phyloP scores from a whole-genome alignment of 2,888 invertebrate species.

The Epistrophella euchroma region DNA sequence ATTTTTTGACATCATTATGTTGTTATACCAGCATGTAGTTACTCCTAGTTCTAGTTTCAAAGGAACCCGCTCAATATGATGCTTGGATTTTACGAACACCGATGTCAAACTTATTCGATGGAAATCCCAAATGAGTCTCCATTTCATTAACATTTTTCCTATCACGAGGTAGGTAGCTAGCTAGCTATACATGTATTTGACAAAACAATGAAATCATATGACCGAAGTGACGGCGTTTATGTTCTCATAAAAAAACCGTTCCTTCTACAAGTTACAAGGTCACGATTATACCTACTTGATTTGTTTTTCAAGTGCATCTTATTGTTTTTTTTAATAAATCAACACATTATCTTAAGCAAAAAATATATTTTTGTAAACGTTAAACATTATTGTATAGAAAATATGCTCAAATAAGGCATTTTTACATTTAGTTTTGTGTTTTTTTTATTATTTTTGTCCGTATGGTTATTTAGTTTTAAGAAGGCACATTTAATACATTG shows the following conservation, averaged over 20 bases:
- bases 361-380: conserved; percentile 67
- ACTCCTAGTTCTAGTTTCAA: too few relatives aligned
- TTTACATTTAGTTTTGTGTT: conserved; percentile 36
- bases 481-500: conserved; percentile 66
- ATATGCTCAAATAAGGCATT: conserved; percentile 44
- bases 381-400: conserved; percentile 64
- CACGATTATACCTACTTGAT: neutral
- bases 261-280: conserved; percentile 1
- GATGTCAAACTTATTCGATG: neutral
- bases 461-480: conserved; percentile 18
- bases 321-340: conserved; percentile 31
- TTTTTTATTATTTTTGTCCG: conserved; percentile 31
- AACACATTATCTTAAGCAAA: conserved; percentile 62
- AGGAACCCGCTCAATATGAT: too few relatives aligned
- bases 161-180: conserved; percentile 8
- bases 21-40: too few relatives aligned
- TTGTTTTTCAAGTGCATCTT: neutral
- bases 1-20: too few relatives aligned
- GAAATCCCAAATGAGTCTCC: neutral
- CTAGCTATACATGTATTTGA: neutral
- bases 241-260: neutral
- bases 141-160: neutral
- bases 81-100: too few relatives aligned
- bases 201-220: conserved; percentile 18
- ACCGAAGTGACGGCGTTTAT: conserved; percentile 16